phyloP scores from a whole-genome alignment of 23 tunicate genomes.

The Ciona savignyi region DNA sequence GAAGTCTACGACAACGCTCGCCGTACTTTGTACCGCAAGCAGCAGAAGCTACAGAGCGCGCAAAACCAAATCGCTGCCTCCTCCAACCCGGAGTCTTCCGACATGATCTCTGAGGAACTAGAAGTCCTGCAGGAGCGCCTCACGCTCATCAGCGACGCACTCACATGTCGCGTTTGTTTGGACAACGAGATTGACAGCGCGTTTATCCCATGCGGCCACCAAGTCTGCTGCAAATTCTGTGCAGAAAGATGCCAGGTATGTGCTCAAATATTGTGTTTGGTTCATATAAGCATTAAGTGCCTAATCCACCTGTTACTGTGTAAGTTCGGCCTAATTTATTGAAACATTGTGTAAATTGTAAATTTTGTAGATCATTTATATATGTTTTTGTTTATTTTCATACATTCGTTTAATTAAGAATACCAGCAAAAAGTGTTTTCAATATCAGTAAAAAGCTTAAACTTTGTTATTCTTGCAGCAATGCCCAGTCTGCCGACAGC shows the following conservation, averaged over 20 bases:
- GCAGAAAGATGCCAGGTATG: constrained; percentile 41
- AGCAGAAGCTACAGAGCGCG: background rate
- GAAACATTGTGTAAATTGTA: no score
- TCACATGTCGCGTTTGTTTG: constrained; percentile 50
- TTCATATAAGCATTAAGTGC: no score
- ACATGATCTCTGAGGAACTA: background rate
- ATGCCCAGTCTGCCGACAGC: constrained; percentile 31
- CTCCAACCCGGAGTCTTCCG: background rate
- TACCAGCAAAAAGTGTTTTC: no score
- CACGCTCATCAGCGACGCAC: constrained; percentile 36
- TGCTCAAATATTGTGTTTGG: background rate
- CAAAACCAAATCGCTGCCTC: background rate
- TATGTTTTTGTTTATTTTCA: no score
- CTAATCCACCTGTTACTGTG: background rate
- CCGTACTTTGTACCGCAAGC: constrained; percentile 32
- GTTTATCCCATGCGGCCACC: constrained; percentile 79
- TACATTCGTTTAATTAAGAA: no score
- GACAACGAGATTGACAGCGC: constrained; percentile 51
- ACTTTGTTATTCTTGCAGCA: constrained; percentile 1
- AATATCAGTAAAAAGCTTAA: no score
- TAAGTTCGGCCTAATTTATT: background rate
- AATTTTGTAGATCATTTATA: no score
- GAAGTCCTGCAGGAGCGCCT: constrained; percentile 32
- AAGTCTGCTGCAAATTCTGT: constrained; percentile 60
- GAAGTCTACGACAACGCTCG: constrained; percentile 63